A percentile compares a stretch with the other conserved stretches of the same genome.
These are phyloP conservation scores for Aromia moschata DNA, from an alignment of 2,888 invertebrate genomes.

Conservation along the genomic window DNA sequence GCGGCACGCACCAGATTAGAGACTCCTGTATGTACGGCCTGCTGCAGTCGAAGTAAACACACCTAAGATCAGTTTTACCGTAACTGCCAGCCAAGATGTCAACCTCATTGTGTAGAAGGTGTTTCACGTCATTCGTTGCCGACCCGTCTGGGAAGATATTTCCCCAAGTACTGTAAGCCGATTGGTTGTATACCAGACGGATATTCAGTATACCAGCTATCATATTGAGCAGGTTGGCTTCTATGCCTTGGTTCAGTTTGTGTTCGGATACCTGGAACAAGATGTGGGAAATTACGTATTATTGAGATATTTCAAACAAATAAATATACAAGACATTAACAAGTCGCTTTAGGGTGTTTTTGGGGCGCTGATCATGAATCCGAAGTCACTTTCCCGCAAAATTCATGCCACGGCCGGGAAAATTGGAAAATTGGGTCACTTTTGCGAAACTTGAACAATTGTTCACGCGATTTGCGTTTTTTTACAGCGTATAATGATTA, in stretches of 20 bases:
- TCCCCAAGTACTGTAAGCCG: constrained; percentile 13
- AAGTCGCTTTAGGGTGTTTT: no score
- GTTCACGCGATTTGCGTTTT: no score
- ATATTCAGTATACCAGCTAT: constrained; percentile 35
- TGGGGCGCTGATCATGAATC: no score
- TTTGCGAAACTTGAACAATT: no score
- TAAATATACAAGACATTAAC: no score
- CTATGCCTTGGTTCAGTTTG: constrained; percentile 32
- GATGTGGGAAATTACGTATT: no score
- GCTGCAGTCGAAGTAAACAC: constrained; percentile 49
- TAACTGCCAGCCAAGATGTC: constrained; percentile 55
- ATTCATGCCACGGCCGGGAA: no score
- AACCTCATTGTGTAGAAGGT: constrained; percentile 39
- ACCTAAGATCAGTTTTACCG: constrained; percentile 46
- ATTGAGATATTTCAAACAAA: no score
- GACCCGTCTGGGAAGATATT: constrained; percentile 42
- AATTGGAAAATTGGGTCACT: no score
- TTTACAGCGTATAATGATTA: no score
- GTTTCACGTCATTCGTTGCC: constrained; percentile 46
- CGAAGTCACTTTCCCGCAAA: no score
- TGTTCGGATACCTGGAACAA: background rate
- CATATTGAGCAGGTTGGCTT: constrained; percentile 32
- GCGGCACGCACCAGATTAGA: constrained; percentile 54
- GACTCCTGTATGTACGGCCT: constrained; percentile 52
- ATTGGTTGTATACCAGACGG: constrained; percentile 19